Evolutionary conservation across 2,888 invertebrate genomes (phyloP).

Genomic region (Liposcelis brunnea): DNA sequence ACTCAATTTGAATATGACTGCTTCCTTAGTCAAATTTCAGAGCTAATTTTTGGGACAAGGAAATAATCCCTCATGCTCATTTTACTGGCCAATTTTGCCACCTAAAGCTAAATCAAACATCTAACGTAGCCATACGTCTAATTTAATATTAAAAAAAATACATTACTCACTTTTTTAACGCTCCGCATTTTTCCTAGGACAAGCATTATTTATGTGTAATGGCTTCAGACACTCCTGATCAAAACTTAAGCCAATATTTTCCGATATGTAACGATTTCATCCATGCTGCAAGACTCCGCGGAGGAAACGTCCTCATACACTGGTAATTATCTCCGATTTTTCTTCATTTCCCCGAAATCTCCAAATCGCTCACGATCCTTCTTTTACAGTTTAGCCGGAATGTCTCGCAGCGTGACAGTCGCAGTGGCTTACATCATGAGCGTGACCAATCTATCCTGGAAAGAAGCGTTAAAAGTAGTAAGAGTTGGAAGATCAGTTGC

Average conservation of each 20-base stretch:
- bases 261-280: slow-evolving; percentile 91
- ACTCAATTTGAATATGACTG: too few relatives aligned
- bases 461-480: slow-evolving; percentile 84
- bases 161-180: neutral
- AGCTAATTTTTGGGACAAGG: too few relatives aligned
- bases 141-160: neutral
- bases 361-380: too few relatives aligned
- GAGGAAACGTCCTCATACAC: slow-evolving; percentile 85
- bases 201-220: slow-evolving; percentile 89
- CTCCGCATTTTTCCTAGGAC: slow-evolving; percentile 46
- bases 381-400: slow-evolving; percentile 67
- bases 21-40: too few relatives aligned
- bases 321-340: slow-evolving; percentile 58
- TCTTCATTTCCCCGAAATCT: too few relatives aligned
- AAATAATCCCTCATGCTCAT: too few relatives aligned
- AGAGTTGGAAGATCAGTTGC: slow-evolving; percentile 81
- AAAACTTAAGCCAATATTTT: slow-evolving; percentile 87
- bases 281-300: slow-evolving; percentile 74
- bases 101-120: too few relatives aligned
- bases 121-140: too few relatives aligned
- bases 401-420: slow-evolving; percentile 91
- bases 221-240: slow-evolving; percentile 90
- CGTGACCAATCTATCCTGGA: slow-evolving; percentile 75
- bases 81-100: too few relatives aligned
- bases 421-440: slow-evolving; percentile 95